Percentiles rank a stretch among this genome's conserved stretches.
These are phyloP conservation scores for Bombus confusus DNA, from an alignment of 1,140 invertebrate species.

Conservation along the genomic window DNA sequence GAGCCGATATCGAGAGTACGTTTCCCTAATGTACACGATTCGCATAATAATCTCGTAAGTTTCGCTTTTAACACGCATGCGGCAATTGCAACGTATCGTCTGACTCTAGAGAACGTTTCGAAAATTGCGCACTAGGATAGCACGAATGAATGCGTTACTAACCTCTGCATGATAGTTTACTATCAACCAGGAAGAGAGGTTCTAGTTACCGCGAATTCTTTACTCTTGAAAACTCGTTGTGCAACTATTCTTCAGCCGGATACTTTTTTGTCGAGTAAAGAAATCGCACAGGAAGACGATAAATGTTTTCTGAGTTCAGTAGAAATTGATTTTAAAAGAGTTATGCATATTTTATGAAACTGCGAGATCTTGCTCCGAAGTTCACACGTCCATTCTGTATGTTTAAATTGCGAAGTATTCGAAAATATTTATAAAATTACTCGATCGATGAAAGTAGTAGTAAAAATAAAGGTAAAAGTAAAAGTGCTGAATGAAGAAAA, in stretches of 20 bases:
- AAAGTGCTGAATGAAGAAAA: not conserved
- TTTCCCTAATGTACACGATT: conserved; percentile 31
- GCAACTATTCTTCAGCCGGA: not conserved
- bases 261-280: not conserved
- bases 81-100: conserved; percentile 52
- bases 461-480: not conserved
- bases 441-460: too few relatives aligned
- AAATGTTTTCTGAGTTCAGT: not conserved
- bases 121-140: conserved; percentile 40
- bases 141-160: not conserved
- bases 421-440: too few relatives aligned
- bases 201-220: conserved; percentile 2
- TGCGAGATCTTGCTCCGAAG: too few relatives aligned
- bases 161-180: conserved; percentile 42
- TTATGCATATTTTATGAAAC: too few relatives aligned
- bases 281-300: not conserved
- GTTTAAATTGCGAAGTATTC: too few relatives aligned
- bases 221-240: not conserved
- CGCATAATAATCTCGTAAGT: conserved; percentile 53
- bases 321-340: not conserved
- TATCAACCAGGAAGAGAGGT: conserved; percentile 26
- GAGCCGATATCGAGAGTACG: not conserved
- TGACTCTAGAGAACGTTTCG: conserved; percentile 30
- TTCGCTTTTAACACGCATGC: conserved; percentile 50
- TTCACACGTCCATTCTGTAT: too few relatives aligned